Evolutionary conservation across 2,113 vertebrate genomes (phyloP).

Genomic region (Hiodon alosoides): DNA sequence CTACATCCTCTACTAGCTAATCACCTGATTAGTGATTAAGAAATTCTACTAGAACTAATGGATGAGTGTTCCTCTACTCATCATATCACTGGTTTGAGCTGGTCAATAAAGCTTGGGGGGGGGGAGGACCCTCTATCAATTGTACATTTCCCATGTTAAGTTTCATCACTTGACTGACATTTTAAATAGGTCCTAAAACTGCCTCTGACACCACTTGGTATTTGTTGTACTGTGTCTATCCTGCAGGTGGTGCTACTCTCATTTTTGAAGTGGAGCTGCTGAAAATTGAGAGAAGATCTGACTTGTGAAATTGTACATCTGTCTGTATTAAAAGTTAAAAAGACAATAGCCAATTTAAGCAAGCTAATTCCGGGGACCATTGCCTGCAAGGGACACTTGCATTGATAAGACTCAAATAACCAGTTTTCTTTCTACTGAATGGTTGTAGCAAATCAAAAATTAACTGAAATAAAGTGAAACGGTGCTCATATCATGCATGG

Average conservation of each 20-base stretch:
- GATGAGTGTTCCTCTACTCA: no score
- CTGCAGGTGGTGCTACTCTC: conserved; percentile 76
- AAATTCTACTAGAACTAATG: no score
- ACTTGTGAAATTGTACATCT: conserved; percentile 56
- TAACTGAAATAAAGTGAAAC: not conserved
- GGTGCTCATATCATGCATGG: not conserved
- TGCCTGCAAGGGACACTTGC: no score
- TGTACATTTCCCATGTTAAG: no score
- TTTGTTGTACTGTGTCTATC: conserved; percentile 5
- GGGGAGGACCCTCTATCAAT: no score
- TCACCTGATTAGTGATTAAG: no score
- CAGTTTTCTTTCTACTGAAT: not conserved
- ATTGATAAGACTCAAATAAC: not conserved
- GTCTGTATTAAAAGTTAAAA: not conserved
- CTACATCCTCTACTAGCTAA: no score
- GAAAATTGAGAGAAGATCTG: conserved; percentile 74
- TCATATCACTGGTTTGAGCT: no score
- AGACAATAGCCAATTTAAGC: not conserved
- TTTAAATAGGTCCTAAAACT: not conserved
- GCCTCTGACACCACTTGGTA: not conserved
- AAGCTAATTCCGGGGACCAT: not conserved
- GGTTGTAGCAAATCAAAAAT: not conserved
- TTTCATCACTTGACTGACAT: not conserved
- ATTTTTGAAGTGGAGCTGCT: conserved; percentile 84
- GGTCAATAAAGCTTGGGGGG: no score